Evolutionary conservation across 2,888 invertebrate genomes (phyloP).

Genomic region (Metallyticus violacea): DNA sequence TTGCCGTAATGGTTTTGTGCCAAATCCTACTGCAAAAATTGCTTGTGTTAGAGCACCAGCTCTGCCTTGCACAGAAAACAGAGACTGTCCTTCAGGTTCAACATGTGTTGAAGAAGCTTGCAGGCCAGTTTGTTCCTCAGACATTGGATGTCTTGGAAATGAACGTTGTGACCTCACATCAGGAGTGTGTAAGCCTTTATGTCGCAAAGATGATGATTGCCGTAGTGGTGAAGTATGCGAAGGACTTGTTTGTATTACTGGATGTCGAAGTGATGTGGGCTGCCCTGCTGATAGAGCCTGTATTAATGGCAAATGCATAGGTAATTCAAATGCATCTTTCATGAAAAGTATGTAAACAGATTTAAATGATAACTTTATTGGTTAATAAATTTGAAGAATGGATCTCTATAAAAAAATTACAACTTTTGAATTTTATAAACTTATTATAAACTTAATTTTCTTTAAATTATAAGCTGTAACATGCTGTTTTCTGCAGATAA

Average conservation of each 20-base stretch:
- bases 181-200: constrained; percentile 82
- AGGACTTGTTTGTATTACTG: constrained; percentile 71
- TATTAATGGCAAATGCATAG: constrained; percentile 71
- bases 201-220: constrained; percentile 82
- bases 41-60: constrained; percentile 83
- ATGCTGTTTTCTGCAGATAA: too few species aligned
- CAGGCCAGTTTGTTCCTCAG: constrained; percentile 72
- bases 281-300: constrained; percentile 74
- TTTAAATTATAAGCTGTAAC: too few species aligned
- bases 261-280: constrained; percentile 77
- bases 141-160: constrained; percentile 74
- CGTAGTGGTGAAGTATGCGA: constrained; percentile 84
- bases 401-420: not conserved
- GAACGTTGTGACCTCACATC: constrained; percentile 66
- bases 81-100: constrained; percentile 69
- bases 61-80: constrained; percentile 69
- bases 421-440: not conserved
- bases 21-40: constrained; percentile 83
- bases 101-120: constrained; percentile 73
- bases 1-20: constrained; percentile 74
- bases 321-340: constrained; percentile 38
- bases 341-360: not conserved
- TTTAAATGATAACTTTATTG: not conserved
- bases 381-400: not conserved
- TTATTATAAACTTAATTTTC: too few species aligned